phyloP scores from a whole-genome alignment of 2,888 invertebrate species.

The Adineta ricciae region DNA sequence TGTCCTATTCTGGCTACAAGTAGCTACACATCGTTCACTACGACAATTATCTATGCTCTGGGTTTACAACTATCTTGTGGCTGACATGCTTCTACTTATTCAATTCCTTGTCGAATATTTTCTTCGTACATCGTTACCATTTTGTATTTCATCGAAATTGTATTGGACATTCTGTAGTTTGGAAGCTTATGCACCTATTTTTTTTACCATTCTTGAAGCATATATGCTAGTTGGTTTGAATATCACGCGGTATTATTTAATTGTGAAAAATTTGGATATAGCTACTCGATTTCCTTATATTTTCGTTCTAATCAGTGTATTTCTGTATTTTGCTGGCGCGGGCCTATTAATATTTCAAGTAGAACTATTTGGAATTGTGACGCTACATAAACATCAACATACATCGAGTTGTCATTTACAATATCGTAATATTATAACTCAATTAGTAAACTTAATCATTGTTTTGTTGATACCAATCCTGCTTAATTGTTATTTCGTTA shows the following conservation, averaged over 20 bases:
- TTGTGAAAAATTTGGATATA: background rate
- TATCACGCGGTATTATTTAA: background rate
- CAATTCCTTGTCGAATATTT: background rate
- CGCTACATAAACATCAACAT: background rate
- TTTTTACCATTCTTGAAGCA: background rate
- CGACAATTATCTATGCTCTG: background rate
- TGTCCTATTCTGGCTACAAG: background rate
- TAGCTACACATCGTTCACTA: background rate
- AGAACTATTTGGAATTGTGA: background rate
- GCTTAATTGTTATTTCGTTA: background rate
- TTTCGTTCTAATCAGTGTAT: background rate
- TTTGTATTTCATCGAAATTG: background rate
- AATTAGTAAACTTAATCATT: background rate
- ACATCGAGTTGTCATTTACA: background rate
- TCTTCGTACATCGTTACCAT: background rate
- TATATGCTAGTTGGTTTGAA: background rate
- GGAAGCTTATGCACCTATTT: background rate
- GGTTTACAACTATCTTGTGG: background rate
- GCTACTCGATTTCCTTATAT: background rate
- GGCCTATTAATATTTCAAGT: background rate
- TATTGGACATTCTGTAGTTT: background rate
- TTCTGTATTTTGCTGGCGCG: background rate
- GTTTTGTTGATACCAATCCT: background rate
- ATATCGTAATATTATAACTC: background rate
- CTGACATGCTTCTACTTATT: background rate